Base-by-base conservation (phyloP, 2,888 invertebrate genomes). In the Ptycholaimellus sp. region DNA sequence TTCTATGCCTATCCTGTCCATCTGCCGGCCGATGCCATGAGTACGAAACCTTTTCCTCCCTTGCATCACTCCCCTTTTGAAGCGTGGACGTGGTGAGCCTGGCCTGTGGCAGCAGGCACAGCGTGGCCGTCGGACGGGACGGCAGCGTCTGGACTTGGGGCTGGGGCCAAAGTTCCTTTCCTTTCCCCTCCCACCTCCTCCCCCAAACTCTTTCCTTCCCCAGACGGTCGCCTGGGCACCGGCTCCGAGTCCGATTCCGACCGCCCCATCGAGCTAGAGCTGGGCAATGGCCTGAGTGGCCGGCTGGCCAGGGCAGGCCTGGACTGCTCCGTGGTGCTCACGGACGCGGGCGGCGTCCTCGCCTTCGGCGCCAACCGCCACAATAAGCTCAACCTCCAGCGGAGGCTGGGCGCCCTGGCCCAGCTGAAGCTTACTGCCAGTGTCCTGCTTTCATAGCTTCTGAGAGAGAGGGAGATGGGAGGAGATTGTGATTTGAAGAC, bases 81-180 rank as follows among this genome's bases (percentile, higher is more conserved):
- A 69, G 70, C 48, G 66, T 70, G 28, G 69, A 70, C 50, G 69
- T 74, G 6, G 59, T 62, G 13, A 63, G 68, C 40, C 59, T 74
- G 21, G 62, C 66, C 21, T 70, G 72, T 46, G 73, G 74, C 1
- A 55, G 63, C 16, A 63, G 68, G 42, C 75, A 76, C 56, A 70
- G 71, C 1, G 62, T 70, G 3, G 72, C 70, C 1, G 59, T 74
- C 16, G 67, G 69, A 19, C 61, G 63, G 17, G 68, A 70, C 42
- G 71, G 72, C 1, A 63, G 66, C 33, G 63, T 74, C 14, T 74
- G 67, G 49, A 63, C 70, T 11, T 76, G 75, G 74, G 75, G 70
- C 2, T n/a, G n/a, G n/a, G n/a, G n/a, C n/a, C n/a, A n/a, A n/a
- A n/a, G n/a, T n/a, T n/a, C n/a, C n/a, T n/a, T n/a, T n/a, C n/a